Evolutionary conservation across 2,113 vertebrate genomes (phyloP), one percentile per base, ranked within the genome.

Genomic region (Catharus fuscescens): DNA sequence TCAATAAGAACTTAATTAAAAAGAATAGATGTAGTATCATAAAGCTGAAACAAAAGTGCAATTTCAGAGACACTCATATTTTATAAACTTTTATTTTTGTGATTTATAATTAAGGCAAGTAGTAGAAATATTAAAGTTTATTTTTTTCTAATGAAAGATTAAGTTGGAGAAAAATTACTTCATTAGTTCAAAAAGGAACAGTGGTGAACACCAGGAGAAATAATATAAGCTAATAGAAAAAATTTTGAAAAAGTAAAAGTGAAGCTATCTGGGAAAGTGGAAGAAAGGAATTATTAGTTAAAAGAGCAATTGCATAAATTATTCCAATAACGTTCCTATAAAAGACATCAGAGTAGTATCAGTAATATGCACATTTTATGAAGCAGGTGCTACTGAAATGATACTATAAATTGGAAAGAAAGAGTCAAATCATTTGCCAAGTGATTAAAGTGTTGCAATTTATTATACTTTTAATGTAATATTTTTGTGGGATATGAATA

Each of bases 371-470:
- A 74, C 84, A 86, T 90, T 95, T 97, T 94, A 96, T 94, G 94
- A 92, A 96, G 81, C 77, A 94, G 92, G 94, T 94, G 66, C 88
- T 96, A 56, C 65, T 73, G 90, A 93, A 96, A 95, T 64, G 31
- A 71, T 80, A 71, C 44, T 85, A 95, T 88, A 95, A 96, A 96
- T 97, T 96, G 88, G 94, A 95, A 48, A 76, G 61, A 95, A 95
- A 74, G 83, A 95, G 25, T 96, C 82, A 96, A 97, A 95, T 96
- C 42, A 94, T 93, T 95, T 96, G 82, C 94, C 77, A 94, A 94
- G 93, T 96, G 95, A 97, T 96, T 96, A 95, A 96, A 95, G 59
- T 71, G 83, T 93, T 95, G 52, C 44, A 83, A 95, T 97, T 96
- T 96, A 95, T 97, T 95, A 90, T 89, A 92, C 47, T 88, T 95